Evolutionary conservation across 2,113 vertebrate genomes (phyloP), one percentile per base, ranked within the genome.

Genomic region (Octodon degus): DNA sequence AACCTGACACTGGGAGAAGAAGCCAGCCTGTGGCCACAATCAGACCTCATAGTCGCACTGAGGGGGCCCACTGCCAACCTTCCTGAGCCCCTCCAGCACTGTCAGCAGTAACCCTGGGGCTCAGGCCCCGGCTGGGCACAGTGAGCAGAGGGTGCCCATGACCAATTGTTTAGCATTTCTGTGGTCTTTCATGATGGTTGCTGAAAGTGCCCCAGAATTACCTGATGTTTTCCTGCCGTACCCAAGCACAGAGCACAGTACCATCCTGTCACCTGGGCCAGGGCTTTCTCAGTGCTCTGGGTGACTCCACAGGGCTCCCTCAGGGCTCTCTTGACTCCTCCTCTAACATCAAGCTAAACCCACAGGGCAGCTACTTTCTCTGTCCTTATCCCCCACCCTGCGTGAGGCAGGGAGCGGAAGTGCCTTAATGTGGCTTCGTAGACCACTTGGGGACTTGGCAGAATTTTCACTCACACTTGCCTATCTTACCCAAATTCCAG

Each of bases 21-120:
- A 22, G 0, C 40, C 25, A 1, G 4, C 19, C 50, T 60, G 19
- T 0, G 0, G 9, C 58, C 9, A 17, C 13, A 25, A 43, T 76
- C 14, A 55, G 58, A n/a, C 7, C 17, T 37, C 58, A 2, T 32
- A 12, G 50, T 65, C 1, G 0, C 9, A 1, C 7, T 2, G 14
- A 17, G 6, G 4, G 12, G 50, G 58, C 32, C 19, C 1, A 4
- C 27, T 32, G 22, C 16, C 11, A 12, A 4, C 8, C 43, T 63
- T 32, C 1, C 12, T 0, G 4, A 1, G 13, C 8, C 8, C 5
- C 67, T 9, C 16, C 37, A 6, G 30, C 0, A 0, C 1, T 1
- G 12, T 11, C 80, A 60, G 65, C 0, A 8, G n/a, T 5, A 0
- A 0, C 0, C 24, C 67, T 0, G 10, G 70, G 3, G 0, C 50